A percentile compares a stretch with the other conserved stretches of the same genome.
These are phyloP conservation scores for Tapirus terrestris DNA, from an alignment of 2,113 vertebrate species.

Conservation along the genomic window DNA sequence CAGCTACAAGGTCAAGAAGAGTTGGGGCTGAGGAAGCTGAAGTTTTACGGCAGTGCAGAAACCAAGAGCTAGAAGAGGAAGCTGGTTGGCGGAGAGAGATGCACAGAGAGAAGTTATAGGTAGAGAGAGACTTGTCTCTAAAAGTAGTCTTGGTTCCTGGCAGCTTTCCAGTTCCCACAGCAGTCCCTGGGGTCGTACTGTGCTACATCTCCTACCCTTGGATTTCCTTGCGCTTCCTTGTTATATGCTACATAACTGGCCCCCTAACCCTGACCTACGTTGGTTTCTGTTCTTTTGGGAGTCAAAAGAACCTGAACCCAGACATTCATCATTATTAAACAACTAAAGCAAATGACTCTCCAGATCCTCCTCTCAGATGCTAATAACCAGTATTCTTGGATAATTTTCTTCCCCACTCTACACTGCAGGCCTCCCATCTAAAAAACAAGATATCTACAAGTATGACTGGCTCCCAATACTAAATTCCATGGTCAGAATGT, in stretches of 20 bases:
- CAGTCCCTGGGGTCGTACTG: neutral
- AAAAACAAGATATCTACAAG: neutral
- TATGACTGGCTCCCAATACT: neutral
- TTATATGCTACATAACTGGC: neutral
- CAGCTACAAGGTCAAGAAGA: neutral
- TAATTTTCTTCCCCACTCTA: neutral
- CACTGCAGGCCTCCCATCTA: neutral
- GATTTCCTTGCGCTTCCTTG: neutral
- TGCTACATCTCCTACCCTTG: neutral
- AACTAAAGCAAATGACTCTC: conserved; percentile 34
- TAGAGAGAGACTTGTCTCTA: neutral
- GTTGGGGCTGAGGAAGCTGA: neutral
- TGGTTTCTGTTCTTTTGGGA: neutral
- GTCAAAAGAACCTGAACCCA: neutral
- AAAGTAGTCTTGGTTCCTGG: neutral
- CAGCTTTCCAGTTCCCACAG: conserved; percentile 14
- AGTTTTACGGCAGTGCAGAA: neutral
- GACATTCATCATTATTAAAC: neutral
- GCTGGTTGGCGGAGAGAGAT: neutral
- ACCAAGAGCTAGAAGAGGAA: neutral
- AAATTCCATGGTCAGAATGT: neutral
- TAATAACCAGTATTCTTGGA: neutral
- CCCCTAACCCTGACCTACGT: neutral
- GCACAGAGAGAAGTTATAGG: neutral
- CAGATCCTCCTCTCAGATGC: neutral